phyloP scores from a whole-genome alignment of 1,140 invertebrate species.

The Cotesia typhae region DNA sequence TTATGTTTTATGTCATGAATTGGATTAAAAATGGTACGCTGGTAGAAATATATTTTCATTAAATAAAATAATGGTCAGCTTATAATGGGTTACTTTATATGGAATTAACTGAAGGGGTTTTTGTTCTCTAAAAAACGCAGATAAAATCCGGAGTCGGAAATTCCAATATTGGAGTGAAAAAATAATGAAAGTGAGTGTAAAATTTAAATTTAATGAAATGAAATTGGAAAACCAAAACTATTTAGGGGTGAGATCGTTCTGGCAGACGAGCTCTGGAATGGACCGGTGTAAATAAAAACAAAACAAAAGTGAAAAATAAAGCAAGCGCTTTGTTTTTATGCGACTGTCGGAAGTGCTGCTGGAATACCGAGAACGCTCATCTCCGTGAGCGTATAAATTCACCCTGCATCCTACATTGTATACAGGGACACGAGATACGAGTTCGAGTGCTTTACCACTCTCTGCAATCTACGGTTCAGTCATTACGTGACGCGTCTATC shows the following conservation, averaged over 20 bases:
- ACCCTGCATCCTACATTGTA: background rate
- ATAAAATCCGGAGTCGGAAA: background rate
- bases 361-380: constrained; percentile 23
- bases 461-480: too few species aligned
- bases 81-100: too few species aligned
- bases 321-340: constrained; percentile 36
- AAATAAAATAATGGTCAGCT: too few species aligned
- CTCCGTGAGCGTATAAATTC: constrained; percentile 24
- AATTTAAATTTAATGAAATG: background rate
- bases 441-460: too few species aligned
- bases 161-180: constrained; percentile 3
- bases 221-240: background rate
- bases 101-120: too few species aligned
- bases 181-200: background rate
- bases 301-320: background rate
- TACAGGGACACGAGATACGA: background rate
- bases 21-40: too few species aligned
- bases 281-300: constrained; percentile 3
- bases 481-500: too few species aligned
- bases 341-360: constrained; percentile 31
- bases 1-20: too few species aligned
- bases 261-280: constrained; percentile 33
- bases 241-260: constrained; percentile 22
- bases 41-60: too few species aligned
- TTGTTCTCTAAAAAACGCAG: too few species aligned